These are phyloP conservation scores for Sesia bembeciformis DNA, from an alignment of 2,888 invertebrate genomes.

Conservation along the genomic window DNA sequence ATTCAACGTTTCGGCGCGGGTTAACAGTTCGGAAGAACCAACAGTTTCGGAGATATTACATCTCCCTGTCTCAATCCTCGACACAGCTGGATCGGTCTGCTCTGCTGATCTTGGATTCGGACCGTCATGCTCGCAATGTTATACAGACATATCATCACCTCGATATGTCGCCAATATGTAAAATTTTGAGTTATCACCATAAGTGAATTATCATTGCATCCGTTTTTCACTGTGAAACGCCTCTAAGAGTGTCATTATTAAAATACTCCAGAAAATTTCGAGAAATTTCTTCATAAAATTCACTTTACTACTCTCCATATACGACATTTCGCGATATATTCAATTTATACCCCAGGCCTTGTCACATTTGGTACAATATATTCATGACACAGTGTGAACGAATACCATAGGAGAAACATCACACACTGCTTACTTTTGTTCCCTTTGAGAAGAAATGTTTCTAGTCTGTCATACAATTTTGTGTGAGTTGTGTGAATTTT, in stretches of 20 bases:
- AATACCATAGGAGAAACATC: neutral
- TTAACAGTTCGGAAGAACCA: too few species aligned
- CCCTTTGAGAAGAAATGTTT: neutral
- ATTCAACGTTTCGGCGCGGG: too few species aligned
- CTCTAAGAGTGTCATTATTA: neutral
- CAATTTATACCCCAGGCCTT: constrained; percentile 21
- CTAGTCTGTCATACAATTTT: constrained; percentile 21
- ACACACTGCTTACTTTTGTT: neutral
- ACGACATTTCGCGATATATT: constrained; percentile 21
- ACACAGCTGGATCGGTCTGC: too few species aligned
- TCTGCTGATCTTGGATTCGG: too few species aligned
- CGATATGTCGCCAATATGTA: too few species aligned
- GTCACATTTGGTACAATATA: constrained; percentile 8
- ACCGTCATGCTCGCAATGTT: too few species aligned
- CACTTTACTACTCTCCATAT: constrained; percentile 21
- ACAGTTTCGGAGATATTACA: too few species aligned
- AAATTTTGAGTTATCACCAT: too few species aligned
- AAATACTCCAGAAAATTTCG: constrained; percentile 9
- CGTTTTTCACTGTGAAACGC: too few species aligned
- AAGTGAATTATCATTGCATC: too few species aligned
- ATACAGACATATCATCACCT: too few species aligned
- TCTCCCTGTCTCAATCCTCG: too few species aligned
- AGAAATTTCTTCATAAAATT: constrained; percentile 16
- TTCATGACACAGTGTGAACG: constrained; percentile 14
- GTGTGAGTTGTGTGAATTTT: constrained; percentile 18